These are phyloP conservation scores for Rhynchomys soricoides DNA, from an alignment of 2,113 vertebrate species.

Conservation along the genomic window DNA sequence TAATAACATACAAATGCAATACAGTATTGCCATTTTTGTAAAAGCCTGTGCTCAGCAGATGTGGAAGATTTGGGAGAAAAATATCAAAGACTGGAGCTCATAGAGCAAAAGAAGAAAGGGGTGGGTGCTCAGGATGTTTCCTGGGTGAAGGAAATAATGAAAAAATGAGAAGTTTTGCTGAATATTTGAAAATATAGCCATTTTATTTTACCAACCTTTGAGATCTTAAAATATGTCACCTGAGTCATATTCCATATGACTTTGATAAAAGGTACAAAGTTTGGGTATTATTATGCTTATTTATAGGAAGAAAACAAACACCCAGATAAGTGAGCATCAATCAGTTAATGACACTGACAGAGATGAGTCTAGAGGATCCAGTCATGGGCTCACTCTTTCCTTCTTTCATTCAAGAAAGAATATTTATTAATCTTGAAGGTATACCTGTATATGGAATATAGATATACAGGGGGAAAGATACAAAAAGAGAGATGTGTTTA, in stretches of 20 bases:
- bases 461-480: not conserved
- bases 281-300: not conserved
- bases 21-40: not conserved
- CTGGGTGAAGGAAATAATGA: not conserved
- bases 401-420: not conserved
- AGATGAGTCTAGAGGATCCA: not conserved
- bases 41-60: not conserved
- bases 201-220: constrained; percentile 35
- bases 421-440: not conserved
- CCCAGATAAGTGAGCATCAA: not conserved
- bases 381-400: not conserved
- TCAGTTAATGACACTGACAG: not conserved
- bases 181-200: not conserved
- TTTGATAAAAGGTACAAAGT: not conserved
- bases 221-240: not conserved
- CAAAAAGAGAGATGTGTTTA: not conserved
- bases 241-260: not conserved
- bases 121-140: too few species aligned
- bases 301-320: not conserved
- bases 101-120: not conserved
- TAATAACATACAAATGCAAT: not conserved
- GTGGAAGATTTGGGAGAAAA: not conserved
- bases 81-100: not conserved
- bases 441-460: not conserved
- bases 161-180: not conserved